These are phyloP conservation scores for Pseudorhiza aurosa DNA, from an alignment of 30 jellyfish, hydroid and myxozoan species.

Conservation along the genomic window DNA sequence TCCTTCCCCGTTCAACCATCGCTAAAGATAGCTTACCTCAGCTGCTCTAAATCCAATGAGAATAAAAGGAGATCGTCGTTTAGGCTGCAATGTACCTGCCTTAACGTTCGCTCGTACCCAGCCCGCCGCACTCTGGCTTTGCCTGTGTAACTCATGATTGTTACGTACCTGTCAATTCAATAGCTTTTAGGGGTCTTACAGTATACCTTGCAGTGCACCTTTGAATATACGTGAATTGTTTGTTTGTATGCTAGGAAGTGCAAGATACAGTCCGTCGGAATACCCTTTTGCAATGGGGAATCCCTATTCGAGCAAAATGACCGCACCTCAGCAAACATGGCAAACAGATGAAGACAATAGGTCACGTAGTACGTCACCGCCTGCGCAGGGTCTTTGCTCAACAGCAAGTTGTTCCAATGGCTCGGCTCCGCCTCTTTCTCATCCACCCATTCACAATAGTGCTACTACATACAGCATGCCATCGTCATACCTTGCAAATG, in stretches of 20 bases:
- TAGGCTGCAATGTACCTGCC: no score
- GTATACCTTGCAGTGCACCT: no score
- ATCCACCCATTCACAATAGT: conserved; percentile 80
- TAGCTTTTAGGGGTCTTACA: no score
- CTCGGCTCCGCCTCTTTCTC: conserved; percentile 92
- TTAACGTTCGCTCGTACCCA: no score
- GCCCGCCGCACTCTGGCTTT: no score
- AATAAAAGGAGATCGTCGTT: no score
- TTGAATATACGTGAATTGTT: no score
- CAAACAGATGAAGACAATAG: conserved; percentile 66
- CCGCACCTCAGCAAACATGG: conserved; percentile 77
- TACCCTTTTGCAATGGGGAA: conserved; percentile 67
- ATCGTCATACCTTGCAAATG: conserved; percentile 48
- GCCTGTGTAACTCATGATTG: no score
- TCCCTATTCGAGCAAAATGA: conserved; percentile 57
- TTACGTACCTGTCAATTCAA: no score
- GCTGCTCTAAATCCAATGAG: no score
- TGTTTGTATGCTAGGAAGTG: conserved; percentile 11
- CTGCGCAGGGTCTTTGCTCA: conserved; percentile 62
- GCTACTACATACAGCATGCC: conserved; percentile 61
- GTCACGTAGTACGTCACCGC: conserved; percentile 82
- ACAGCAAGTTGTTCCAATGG: conserved; percentile 65
- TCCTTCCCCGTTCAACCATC: no score
- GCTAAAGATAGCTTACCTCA: no score
- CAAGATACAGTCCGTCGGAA: conserved; percentile 79